Conservation (phyloP, 2,888 invertebrate species). For the Nasonia oneida region DNA sequence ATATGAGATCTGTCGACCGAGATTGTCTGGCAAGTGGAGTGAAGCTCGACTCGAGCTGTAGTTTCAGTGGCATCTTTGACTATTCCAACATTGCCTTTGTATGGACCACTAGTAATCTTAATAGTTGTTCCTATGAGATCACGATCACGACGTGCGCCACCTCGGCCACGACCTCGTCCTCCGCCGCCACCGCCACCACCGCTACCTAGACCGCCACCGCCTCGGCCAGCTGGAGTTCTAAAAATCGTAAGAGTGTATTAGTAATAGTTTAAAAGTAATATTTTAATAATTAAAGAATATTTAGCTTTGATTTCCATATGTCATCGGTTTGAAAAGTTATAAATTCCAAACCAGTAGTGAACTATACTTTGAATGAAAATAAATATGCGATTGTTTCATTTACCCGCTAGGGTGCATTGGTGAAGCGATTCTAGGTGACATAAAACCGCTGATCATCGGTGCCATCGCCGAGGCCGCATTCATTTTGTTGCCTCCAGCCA, state of each 20-base stretch:
- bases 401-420: constrained; percentile 92
- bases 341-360: too few relatives aligned
- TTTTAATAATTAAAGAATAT: too few relatives aligned
- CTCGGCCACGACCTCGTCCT: constrained; percentile 81
- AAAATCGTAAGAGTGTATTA: neutral
- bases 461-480: constrained; percentile 68
- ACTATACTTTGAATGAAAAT: neutral
- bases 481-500: constrained; percentile 92
- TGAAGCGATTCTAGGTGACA: constrained; percentile 96
- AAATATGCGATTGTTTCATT: constrained; percentile 50
- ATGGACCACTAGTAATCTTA: constrained; percentile 98
- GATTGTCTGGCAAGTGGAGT: constrained; percentile 98
- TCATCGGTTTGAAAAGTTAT: too few relatives aligned
- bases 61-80: constrained; percentile 98
- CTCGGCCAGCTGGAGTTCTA: neutral
- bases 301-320: too few relatives aligned
- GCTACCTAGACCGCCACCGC: constrained; percentile 52
- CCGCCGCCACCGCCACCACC: constrained; percentile 77
- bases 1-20: constrained; percentile 96
- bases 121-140: constrained; percentile 98
- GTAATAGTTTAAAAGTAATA: too few relatives aligned
- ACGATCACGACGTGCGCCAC: constrained; percentile 89
- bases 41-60: constrained; percentile 97
- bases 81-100: constrained; percentile 98
- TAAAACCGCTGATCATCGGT: constrained; percentile 83